Base-by-base conservation (phyloP, 2,888 invertebrate species). In the Pollenia griseotomentosa region DNA sequence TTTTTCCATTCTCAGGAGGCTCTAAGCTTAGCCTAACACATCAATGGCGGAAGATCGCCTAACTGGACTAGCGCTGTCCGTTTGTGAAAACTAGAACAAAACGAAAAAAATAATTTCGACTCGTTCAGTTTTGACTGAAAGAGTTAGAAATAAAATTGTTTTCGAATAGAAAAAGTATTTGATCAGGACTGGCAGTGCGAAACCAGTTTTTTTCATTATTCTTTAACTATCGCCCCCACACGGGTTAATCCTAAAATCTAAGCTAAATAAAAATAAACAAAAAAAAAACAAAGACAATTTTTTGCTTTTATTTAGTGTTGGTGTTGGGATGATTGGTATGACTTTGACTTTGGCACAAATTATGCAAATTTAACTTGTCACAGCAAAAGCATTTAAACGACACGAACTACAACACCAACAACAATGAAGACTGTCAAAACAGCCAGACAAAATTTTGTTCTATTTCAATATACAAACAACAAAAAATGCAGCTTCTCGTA, bases 301-400 rank as follows among this genome's bases (percentile, higher is more conserved):
- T 61, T 16, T 44, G 51, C n/a, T 19, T 19, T 63, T 40, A 19
- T 12, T 46, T 48, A 81, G 81, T 87, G 87, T 78, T 87, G 87
- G 84, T 87, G 81, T 84, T 84, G 53, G 66, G 66, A 83, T 81
- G 84, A 81, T 78, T 87, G 81, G 80, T 89, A 83, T 87, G 88
- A 88, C 87, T 89, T 88, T 89, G 89, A 88, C 88, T 89, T 89
- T 89, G 88, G 88, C 89, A 89, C 89, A 89, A 89, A 88, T 89
- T 89, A 89, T 89, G 89, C 88, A 89, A 88, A 89, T 89, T 88
- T 87, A 83, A 59, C 77, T 82, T 87, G 83, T 86, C 88, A 88
- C 86, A 86, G 70, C 86, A 85, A 73, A 81, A 74, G 55, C 65
- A 74, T 81, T 81, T 57, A 73, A 81, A 74, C 81, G 65, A 65